Percentiles rank a stretch among this genome's conserved stretches.
Conservation (phyloP, 2,888 invertebrate species). For the Sinopyrophorus schimmeli region DNA sequence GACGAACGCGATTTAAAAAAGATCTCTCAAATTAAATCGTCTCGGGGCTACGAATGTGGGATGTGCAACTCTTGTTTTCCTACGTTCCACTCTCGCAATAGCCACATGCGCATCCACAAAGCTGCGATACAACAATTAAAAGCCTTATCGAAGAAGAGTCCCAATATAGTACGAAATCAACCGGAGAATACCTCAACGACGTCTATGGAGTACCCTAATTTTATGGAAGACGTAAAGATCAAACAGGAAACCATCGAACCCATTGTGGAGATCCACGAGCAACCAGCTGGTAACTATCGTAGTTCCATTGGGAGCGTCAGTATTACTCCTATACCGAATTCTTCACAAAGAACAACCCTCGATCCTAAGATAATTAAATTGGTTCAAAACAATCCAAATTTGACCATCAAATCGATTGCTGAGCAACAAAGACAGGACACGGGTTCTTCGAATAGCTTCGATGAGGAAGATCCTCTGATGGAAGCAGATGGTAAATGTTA, state of each 20-base stretch:
- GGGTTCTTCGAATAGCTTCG: neutral
- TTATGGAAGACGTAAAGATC: constrained; percentile 38
- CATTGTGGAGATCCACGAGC: constrained; percentile 53
- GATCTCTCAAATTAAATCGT: constrained; percentile 25
- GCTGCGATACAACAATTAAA: constrained; percentile 33
- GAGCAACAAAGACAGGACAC: neutral
- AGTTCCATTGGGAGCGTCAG: constrained; percentile 46
- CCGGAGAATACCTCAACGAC: constrained; percentile 14
- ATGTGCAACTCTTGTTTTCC: constrained; percentile 53
- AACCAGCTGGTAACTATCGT: constrained; percentile 31
- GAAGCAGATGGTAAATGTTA: constrained; percentile 47
- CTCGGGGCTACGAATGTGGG: constrained; percentile 49
- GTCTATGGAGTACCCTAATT: constrained; percentile 19
- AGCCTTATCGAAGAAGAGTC: constrained; percentile 22
- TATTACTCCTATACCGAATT: constrained; percentile 51
- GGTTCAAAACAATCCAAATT: constrained; percentile 53
- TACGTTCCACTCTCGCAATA: constrained; percentile 52
- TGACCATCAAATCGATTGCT: constrained; percentile 48
- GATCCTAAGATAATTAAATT: constrained; percentile 52
- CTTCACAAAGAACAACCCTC: constrained; percentile 43
- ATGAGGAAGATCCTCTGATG: too few species aligned
- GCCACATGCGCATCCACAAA: constrained; percentile 55
- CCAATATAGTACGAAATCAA: constrained; percentile 16
- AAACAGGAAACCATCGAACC: constrained; percentile 52
- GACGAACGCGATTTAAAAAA: constrained; percentile 17